Base-by-base conservation (phyloP, 2,113 vertebrate species). In the Heliornis fulica region DNA sequence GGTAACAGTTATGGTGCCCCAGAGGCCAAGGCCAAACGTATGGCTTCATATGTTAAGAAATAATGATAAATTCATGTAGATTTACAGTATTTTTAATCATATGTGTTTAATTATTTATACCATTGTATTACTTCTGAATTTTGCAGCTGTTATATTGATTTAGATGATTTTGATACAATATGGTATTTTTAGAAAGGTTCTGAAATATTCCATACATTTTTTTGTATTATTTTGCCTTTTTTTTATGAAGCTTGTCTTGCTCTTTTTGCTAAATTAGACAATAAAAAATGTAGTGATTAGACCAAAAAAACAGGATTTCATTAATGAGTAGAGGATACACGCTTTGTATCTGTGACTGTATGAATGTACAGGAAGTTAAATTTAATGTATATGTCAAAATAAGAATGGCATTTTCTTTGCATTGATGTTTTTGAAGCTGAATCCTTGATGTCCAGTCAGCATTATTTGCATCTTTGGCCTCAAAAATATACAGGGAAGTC, bases 401-500 rank as follows among this genome's bases (percentile, higher is more conserved):
- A 12, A 41, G 64, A 89, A 19, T 22, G 10, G 2, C 7, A 68
- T 87, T 92, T 86, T 81, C 36, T 83, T 29, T 83, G 11, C 56
- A 28, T 76, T 61, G 36, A 45, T 93, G 48, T 78, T 92, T 68
- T 40, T 59, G 57, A 76, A 80, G 54, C 13, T 74, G 50, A 65
- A 31, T 48, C 40, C 25, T 59, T 72, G 54, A 31, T 59, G 13
- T 80, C 64, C 48, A 41, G 32, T 31, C 41, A 71, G 36, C 41
- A 60, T 65, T 79, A 91, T 93, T 87, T 89, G 38, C 40, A 89
- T 41, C 31, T 86, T 91, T 79, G 69, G 66, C 36, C 94, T 57
- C 45, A 87, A 97, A 96, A 97, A 72, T 86, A 84, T 36, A 83
- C 64, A 83, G n/a, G n/a, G 31, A 83, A 74, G 83, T 94, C 91